These are phyloP conservation scores for Eubasilissa regina DNA, from an alignment of 1,140 invertebrate genomes.

Conservation along the genomic window DNA sequence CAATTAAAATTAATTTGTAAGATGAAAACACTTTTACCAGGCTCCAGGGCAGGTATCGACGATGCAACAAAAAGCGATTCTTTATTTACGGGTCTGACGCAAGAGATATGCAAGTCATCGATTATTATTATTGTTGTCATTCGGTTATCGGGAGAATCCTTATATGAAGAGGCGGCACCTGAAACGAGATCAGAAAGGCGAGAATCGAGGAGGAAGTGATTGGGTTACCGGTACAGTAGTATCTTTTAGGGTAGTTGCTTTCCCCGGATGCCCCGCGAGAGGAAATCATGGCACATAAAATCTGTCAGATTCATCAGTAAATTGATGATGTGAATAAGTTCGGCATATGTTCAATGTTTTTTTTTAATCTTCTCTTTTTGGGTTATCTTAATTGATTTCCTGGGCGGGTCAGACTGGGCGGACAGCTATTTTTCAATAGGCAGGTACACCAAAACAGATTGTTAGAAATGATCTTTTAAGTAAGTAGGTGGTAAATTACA, in stretches of 20 bases:
- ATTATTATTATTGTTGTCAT: conserved; percentile 6
- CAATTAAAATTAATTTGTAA: too few relatives aligned
- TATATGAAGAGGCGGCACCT: conserved; percentile 41
- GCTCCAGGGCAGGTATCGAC: neutral
- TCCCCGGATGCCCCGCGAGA: neutral
- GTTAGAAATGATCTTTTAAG: too few relatives aligned
- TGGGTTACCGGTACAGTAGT: conserved; percentile 9
- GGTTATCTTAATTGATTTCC: conserved; percentile 48
- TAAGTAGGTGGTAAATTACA: too few relatives aligned
- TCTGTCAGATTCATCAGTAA: conserved; percentile 33
- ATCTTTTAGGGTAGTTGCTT: conserved; percentile 8
- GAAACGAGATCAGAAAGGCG: conserved; percentile 2
- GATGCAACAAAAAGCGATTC: neutral
- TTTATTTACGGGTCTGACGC: conserved; percentile 11
- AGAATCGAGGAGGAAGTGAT: conserved; percentile 17
- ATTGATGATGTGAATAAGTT: conserved; percentile 40
- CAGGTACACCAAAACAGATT: too few relatives aligned
- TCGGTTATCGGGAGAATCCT: conserved; percentile 21
- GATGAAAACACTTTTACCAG: too few relatives aligned
- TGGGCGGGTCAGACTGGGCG: conserved; percentile 21
- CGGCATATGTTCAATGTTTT: conserved; percentile 32
- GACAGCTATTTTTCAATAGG: conserved; percentile 11
- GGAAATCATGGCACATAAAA: conserved; percentile 45
- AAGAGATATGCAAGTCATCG: conserved; percentile 32
- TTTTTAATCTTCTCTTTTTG: neutral